Evolutionary conservation across 2,888 invertebrate species (phyloP).

Genomic region (Oxycera nigricornis): DNA sequence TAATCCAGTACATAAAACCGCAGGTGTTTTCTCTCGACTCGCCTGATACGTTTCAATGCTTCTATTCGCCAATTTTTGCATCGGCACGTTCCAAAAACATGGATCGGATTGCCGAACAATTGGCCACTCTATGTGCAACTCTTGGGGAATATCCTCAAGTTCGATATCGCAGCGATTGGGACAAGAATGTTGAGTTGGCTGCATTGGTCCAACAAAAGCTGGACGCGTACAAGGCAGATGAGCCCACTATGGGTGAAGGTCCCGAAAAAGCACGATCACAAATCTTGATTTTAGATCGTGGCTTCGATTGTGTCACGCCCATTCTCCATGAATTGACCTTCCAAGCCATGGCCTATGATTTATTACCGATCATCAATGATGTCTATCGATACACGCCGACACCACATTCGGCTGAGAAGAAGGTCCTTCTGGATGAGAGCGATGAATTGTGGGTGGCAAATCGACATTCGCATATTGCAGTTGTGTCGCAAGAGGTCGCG

Average conservation of each 20-base stretch:
- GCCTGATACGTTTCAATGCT: slow-evolving; percentile 94
- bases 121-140: slow-evolving; percentile 98
- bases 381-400: slow-evolving; percentile 98
- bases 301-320: slow-evolving; percentile 98
- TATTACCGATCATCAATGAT: slow-evolving; percentile 97
- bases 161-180: slow-evolving; percentile 93
- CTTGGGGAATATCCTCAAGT: slow-evolving; percentile 97
- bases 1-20: neutral
- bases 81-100: slow-evolving; percentile 86
- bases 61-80: slow-evolving; percentile 89
- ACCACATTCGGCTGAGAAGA: slow-evolving; percentile 85
- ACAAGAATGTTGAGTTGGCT: slow-evolving; percentile 95
- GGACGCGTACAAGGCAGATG: slow-evolving; percentile 99
- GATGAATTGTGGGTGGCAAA: slow-evolving; percentile 98
- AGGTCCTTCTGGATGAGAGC: slow-evolving; percentile 96
- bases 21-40: slow-evolving; percentile 96
- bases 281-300: slow-evolving; percentile 93
- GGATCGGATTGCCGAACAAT: slow-evolving; percentile 99
- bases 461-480: slow-evolving; percentile 98
- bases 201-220: slow-evolving; percentile 98
- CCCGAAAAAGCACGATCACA: slow-evolving; percentile 97
- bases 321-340: slow-evolving; percentile 96
- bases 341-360: slow-evolving; percentile 99
- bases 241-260: slow-evolving; percentile 99
- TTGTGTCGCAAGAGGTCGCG: slow-evolving; percentile 98